Conservation (phyloP, 2,113 vertebrate genomes). For the Rhabdomys dilectus region DNA sequence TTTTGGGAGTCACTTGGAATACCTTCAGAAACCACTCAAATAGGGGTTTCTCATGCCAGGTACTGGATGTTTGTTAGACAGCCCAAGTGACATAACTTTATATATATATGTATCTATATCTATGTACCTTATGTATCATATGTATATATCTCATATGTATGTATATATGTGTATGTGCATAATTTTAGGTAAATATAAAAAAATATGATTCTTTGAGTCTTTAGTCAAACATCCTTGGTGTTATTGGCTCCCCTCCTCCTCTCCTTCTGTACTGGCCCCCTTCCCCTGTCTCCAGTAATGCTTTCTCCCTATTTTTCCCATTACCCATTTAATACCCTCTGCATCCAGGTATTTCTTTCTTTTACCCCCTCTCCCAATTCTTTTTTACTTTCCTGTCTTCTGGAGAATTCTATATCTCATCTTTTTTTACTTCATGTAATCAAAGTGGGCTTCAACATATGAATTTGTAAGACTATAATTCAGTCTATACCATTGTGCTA, state of each 20-base stretch:
- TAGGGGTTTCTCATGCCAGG: not conserved
- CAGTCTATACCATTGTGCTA: not conserved
- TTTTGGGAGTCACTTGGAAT: not conserved
- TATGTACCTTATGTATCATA: not conserved
- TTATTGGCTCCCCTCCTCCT: not conserved
- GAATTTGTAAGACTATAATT: not conserved
- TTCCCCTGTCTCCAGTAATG: too few species aligned
- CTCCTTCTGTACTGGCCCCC: not conserved
- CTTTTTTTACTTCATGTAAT: not conserved
- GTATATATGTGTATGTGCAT: not conserved
- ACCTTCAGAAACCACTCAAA: not conserved
- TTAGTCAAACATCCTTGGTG: not conserved
- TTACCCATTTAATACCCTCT: not conserved
- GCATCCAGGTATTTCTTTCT: not conserved
- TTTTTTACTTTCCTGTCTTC: not conserved
- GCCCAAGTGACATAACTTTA: not conserved
- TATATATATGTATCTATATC: not conserved
- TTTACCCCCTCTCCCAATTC: not conserved
- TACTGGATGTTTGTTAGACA: not conserved
- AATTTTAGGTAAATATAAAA: not conserved
- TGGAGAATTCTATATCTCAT: not conserved
- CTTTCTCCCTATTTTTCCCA: not conserved
- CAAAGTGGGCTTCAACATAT: not conserved
- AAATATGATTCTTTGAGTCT: not conserved
- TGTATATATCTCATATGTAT: not conserved